Base-by-base conservation (phyloP, 1,140 invertebrate species). In the Cyclargus thomasi region DNA sequence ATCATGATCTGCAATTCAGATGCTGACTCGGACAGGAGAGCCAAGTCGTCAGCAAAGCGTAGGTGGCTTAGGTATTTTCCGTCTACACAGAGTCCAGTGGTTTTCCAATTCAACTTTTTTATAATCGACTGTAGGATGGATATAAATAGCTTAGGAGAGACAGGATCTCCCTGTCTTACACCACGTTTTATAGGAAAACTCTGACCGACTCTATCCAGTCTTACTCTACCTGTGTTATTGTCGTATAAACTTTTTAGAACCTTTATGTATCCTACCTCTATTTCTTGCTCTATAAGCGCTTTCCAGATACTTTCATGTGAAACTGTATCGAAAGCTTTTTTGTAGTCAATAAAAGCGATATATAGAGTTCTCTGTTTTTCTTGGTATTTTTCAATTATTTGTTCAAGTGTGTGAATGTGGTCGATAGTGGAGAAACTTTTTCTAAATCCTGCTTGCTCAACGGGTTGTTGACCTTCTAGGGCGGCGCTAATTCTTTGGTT, bases 201-300 rank as follows among this genome's bases (percentile, higher is more conserved):
- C 53, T 64, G 64, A 62, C 72, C 69, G 62, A 18, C 68, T 21
- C 39, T 64, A 14, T 74, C 72, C 20, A 74, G 53, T 62, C 65
- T 71, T 4, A 74, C 62, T 71, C 47, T 71, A 22, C 66, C 67
- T 23, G 16, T 71, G 18, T 62, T 23, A n/a, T 74, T 70, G 59
- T 67, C 55, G 59, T 74, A 74, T 8, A 74, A 14, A 59, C 53
- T 21, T 18, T 67, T 74, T 39, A 74, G 16, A 16, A 69, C 21
- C 11, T 65, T 39, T 64, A 74, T 69, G 39, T 74, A 71, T 22
- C 71, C 59, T 1, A 23, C 29, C 55, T 67, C 53, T 2, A 71
- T 64, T 36, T 59, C 18, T 55, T 74, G 67, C 53, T 63, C 17
- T 14, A 7, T 64, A 35, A 73, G 22, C 20, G 65, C 22, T 22